Percentiles rank a stretch among this genome's conserved stretches.
Conservation (phyloP, 2,113 vertebrate species). For the Rissa tridactyla region DNA sequence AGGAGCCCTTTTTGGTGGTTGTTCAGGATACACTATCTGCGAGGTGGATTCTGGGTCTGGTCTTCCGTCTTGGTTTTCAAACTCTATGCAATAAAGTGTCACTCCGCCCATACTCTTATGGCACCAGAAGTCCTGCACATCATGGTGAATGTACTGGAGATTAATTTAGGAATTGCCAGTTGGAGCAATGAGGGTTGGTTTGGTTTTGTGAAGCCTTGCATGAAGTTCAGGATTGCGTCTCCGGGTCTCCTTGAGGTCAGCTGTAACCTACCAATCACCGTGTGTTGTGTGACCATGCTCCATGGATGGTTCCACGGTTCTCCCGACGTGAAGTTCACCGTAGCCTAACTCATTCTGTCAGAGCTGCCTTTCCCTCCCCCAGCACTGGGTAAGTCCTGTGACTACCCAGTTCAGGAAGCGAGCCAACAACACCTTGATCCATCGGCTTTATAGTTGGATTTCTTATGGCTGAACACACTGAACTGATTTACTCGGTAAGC, state of each 20-base stretch:
- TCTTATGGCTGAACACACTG: background rate
- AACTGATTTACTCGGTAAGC: background rate
- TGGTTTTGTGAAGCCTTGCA: rapidly evolving
- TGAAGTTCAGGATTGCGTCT: background rate
- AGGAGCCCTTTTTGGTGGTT: background rate
- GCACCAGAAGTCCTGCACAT: background rate
- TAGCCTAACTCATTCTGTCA: background rate
- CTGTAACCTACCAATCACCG: rapidly evolving
- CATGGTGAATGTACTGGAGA: background rate
- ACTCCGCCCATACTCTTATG: background rate
- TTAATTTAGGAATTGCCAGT: background rate
- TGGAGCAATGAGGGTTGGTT: background rate
- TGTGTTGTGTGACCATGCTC: background rate
- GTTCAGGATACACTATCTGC: background rate
- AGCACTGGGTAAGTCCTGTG: rapidly evolving
- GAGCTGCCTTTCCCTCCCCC: background rate
- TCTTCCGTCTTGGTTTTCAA: background rate
- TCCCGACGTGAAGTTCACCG: background rate
- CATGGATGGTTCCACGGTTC: rapidly evolving
- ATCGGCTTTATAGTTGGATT: background rate
- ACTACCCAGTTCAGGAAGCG: background rate
- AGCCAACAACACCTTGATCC: background rate
- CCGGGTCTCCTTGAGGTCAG: background rate
- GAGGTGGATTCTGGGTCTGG: background rate
- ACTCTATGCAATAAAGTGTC: background rate